A percentile compares a stretch with the other conserved stretches of the same genome.
Evolutionary conservation across 2,113 vertebrate species (phyloP).

Genomic region (Burhinus bistriatus): DNA sequence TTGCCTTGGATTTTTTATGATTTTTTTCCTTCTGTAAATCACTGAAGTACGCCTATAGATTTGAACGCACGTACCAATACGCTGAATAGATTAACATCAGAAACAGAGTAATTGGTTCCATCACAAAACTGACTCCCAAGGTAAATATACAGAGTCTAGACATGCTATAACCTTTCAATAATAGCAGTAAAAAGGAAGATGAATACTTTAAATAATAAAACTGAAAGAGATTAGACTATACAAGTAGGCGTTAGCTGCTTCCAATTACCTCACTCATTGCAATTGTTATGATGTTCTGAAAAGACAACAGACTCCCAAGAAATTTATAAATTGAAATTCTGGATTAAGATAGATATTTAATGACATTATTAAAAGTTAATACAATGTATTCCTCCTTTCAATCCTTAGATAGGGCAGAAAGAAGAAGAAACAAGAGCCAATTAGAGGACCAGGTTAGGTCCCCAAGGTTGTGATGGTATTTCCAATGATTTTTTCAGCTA

Average conservation of each 20-base stretch:
- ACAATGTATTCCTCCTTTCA: background rate
- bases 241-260: background rate
- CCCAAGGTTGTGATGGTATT: background rate
- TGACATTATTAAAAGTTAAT: slow-evolving; percentile 9
- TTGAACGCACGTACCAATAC: background rate
- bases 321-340: slow-evolving; percentile 18
- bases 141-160: slow-evolving; percentile 2
- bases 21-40: background rate
- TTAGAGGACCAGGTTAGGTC: background rate
- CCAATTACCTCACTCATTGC: background rate
- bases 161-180: slow-evolving; percentile 5
- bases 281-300: background rate
- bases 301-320: background rate
- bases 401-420: background rate
- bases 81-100: background rate
- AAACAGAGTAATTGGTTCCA: background rate
- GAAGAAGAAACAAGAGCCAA: background rate
- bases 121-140: background rate
- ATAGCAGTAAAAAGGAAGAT: background rate
- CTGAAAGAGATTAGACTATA: background rate
- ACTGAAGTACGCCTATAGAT: background rate
- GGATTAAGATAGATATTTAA: slow-evolving; percentile 21
- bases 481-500: background rate
- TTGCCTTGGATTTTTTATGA: background rate
- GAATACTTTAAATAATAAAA: slow-evolving; percentile 5